Conservation (phyloP, 2,888 invertebrate species). For the Cataglyphis albicans region DNA sequence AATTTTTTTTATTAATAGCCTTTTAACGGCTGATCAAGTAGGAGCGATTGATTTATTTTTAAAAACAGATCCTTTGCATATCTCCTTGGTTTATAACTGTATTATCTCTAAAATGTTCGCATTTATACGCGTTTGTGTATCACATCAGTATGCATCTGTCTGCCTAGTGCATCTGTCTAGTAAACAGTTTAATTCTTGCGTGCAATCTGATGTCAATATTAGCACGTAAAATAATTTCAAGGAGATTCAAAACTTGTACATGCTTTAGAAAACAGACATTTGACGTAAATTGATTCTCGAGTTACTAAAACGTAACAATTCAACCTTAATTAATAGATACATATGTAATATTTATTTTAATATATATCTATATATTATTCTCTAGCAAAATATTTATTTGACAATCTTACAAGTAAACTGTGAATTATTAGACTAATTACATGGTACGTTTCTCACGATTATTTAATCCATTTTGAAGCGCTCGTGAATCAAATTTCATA, state of each 20-base stretch:
- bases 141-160: constrained; percentile 5
- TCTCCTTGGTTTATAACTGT: neutral
- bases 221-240: constrained; percentile 35
- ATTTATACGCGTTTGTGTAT: constrained; percentile 18
- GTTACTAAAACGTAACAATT: neutral
- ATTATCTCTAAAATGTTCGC: neutral
- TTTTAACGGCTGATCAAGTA: neutral
- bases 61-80: neutral
- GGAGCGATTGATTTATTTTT: neutral
- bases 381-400: neutral
- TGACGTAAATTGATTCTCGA: neutral
- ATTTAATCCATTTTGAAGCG: constrained; percentile 50
- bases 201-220: constrained; percentile 21
- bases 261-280: neutral
- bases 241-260: constrained; percentile 3
- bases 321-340: neutral
- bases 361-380: neutral
- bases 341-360: neutral
- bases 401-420: constrained; percentile 33
- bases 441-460: constrained; percentile 33
- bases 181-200: constrained; percentile 46
- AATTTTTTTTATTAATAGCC: neutral
- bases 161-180: neutral
- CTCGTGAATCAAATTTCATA: constrained; percentile 41
- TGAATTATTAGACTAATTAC: constrained; percentile 36